phyloP scores from a whole-genome alignment of 2,113 vertebrate species.

The Crotalus helleri region DNA sequence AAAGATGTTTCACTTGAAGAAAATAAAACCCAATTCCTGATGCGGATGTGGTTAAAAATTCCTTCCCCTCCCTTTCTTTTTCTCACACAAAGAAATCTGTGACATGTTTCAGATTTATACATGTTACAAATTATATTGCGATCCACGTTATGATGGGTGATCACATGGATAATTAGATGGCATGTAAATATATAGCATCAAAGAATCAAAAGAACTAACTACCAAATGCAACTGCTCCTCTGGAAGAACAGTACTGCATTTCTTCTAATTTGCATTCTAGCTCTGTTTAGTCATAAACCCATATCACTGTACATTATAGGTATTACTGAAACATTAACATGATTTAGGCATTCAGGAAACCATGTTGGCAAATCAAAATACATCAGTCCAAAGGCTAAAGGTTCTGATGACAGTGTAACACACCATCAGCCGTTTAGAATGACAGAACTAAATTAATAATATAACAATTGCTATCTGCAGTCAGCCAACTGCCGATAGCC shows the following conservation, averaged over 20 bases:
- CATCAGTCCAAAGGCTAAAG: not conserved
- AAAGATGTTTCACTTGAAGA: not conserved
- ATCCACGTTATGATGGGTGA: not conserved
- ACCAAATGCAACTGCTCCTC: not conserved
- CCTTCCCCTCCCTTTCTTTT: not conserved
- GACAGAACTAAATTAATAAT: not conserved
- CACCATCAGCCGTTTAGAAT: not conserved
- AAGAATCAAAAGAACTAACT: not conserved
- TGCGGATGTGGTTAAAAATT: not conserved
- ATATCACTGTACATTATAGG: not conserved
- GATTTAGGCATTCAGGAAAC: not conserved
- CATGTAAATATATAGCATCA: not conserved
- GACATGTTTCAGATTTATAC: not conserved
- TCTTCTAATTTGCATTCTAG: not conserved
- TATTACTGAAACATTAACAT: not conserved
- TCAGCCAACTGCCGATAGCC: not conserved
- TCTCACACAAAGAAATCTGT: not conserved
- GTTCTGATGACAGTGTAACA: not conserved
- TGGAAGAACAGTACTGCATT: not conserved
- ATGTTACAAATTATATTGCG: not conserved
- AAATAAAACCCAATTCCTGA: not conserved
- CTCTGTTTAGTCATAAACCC: not conserved
- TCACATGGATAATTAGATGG: not conserved
- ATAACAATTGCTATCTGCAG: not conserved
- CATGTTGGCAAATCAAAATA: too few relatives aligned